Evolutionary conservation across 2,113 vertebrate genomes (phyloP).

Genomic region (Alosa alosa): DNA sequence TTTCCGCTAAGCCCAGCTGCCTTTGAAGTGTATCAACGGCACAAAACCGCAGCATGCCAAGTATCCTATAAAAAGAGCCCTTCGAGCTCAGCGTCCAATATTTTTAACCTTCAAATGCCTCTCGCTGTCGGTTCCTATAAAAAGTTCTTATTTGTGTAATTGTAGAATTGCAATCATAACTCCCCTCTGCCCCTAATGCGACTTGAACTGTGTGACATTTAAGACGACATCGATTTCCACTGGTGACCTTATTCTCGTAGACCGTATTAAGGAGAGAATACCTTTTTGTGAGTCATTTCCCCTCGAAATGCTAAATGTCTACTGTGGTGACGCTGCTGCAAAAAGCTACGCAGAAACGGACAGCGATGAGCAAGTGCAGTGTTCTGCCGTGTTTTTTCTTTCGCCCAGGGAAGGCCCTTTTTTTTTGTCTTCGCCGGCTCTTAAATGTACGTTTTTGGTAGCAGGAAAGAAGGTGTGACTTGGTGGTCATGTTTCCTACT

Average conservation of each 20-base stretch:
- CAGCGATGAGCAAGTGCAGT: background rate
- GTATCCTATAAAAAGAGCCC: constrained; percentile 15
- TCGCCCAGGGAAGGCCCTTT: background rate
- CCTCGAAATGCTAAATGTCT: background rate
- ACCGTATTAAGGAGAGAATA: background rate
- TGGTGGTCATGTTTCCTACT: constrained; percentile 4
- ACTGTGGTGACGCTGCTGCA: background rate
- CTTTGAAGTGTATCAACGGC: constrained; percentile 17
- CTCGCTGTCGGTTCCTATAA: constrained; percentile 1
- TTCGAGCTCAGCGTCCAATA: background rate
- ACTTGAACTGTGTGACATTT: constrained; percentile 7
- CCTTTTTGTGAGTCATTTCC: constrained; percentile 11
- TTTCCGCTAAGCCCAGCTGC: constrained; percentile 20
- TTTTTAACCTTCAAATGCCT: constrained; percentile 14
- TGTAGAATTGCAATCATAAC: constrained; percentile 1
- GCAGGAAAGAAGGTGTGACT: background rate
- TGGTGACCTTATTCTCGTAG: background rate
- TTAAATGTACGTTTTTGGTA: background rate
- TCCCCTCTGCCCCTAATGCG: background rate
- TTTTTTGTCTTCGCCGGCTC: background rate
- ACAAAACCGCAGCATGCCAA: constrained; percentile 10
- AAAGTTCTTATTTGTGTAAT: constrained; percentile 17
- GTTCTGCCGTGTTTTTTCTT: background rate
- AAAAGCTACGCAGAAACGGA: background rate
- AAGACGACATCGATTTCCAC: background rate